A percentile compares a stretch with the other conserved stretches of the same genome.
Evolutionary conservation across 2,888 invertebrate species (phyloP).

Genomic region (Erannis defoliaria): DNA sequence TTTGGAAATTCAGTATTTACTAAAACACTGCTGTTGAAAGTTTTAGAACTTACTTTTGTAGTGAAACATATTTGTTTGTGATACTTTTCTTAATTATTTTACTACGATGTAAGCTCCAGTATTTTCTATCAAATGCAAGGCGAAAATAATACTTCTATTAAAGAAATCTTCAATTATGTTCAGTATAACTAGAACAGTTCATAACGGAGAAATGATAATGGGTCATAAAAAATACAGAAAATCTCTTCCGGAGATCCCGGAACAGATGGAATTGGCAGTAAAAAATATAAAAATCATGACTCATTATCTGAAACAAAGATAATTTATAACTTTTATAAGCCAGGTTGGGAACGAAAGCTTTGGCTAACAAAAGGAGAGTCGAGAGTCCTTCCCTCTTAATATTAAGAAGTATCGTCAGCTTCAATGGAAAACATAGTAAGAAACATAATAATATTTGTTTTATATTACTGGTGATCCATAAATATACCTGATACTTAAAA

Average conservation of each 20-base stretch:
- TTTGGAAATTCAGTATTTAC: too few relatives aligned
- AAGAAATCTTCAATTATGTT: not conserved
- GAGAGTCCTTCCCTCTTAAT: slow-evolving; percentile 11
- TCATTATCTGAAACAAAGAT: slow-evolving; percentile 47
- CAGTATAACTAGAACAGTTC: slow-evolving; percentile 1
- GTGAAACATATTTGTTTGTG: too few relatives aligned
- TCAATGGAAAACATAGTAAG: not conserved
- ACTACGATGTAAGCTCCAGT: not conserved
- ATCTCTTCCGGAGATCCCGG: slow-evolving; percentile 30
- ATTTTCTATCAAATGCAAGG: not conserved
- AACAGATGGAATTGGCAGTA: slow-evolving; percentile 41
- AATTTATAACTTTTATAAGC: slow-evolving; percentile 46
- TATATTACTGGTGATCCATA: too few relatives aligned
- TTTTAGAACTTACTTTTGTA: too few relatives aligned
- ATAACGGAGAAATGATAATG: slow-evolving; percentile 17
- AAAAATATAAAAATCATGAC: slow-evolving; percentile 45
- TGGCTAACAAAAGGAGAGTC: slow-evolving; percentile 38
- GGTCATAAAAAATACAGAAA: slow-evolving; percentile 27
- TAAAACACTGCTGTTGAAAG: too few relatives aligned
- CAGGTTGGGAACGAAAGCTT: slow-evolving; percentile 38
- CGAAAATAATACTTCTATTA: not conserved
- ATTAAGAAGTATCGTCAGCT: slow-evolving; percentile 28
- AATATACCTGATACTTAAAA: too few relatives aligned
- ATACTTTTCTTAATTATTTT: not conserved
- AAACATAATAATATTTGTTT: too few relatives aligned